phyloP scores from a whole-genome alignment of 2,797 vertebrate genomes.

The Astyanax mexicanus region DNA sequence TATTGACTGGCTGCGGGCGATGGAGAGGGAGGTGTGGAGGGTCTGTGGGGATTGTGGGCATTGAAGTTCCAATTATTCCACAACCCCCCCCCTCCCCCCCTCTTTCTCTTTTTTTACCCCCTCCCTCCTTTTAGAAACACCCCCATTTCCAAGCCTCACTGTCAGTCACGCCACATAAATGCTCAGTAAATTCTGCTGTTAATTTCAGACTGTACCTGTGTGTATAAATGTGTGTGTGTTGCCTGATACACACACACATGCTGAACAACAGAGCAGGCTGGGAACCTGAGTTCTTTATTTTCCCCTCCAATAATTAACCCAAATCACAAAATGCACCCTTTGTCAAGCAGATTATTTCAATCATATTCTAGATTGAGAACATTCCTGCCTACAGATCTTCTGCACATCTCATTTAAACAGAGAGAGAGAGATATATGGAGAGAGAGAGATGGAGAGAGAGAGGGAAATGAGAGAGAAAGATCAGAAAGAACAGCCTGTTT shows the following conservation, averaged over 20 bases:
- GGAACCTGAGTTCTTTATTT: conserved; percentile 17
- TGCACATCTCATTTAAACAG: background rate
- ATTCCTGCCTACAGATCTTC: background rate
- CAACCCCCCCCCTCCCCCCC: conserved; percentile 31
- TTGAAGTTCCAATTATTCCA: conserved; percentile 85
- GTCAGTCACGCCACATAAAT: conserved; percentile 81
- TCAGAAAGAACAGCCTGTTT: background rate
- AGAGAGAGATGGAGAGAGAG: background rate
- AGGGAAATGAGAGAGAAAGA: background rate
- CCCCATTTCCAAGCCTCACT: conserved; percentile 53
- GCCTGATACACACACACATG: conserved; percentile 45
- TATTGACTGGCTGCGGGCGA: conserved; percentile 67
- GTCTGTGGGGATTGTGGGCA: conserved; percentile 83
- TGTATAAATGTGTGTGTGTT: too few species aligned
- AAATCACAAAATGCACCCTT: conserved; percentile 44
- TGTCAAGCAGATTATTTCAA: conserved; percentile 10
- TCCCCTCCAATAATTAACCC: conserved; percentile 41
- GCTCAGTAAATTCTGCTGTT: conserved; percentile 76
- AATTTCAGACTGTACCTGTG: conserved; percentile 72
- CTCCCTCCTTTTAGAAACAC: background rate
- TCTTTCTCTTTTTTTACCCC: background rate
- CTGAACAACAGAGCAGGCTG: conserved; percentile 42
- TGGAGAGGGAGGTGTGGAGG: conserved; percentile 60
- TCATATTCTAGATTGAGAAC: too few species aligned
- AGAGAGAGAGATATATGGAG: background rate